Base-by-base conservation (phyloP, 2,888 invertebrate species). In the Napeogenes inachia region DNA sequence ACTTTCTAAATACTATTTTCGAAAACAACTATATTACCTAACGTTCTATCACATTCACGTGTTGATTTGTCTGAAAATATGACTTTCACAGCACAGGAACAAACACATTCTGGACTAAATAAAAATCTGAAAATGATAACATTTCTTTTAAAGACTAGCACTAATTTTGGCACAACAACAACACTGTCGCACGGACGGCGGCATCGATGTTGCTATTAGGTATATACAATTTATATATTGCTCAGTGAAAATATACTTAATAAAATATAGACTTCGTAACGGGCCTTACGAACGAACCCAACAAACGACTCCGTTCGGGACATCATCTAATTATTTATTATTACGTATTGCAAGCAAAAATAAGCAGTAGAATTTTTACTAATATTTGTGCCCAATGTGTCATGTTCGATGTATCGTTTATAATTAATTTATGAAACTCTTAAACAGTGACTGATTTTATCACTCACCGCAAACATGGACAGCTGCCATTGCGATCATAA, bases 151-250 rank as follows among this genome's bases (percentile, higher is more conserved):
- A 82, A 86, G 90, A 90, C 90, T 90, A 90, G 90, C 82, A 89
- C 87, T 80, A 89, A 90, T 89, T 90, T 90, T 90, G 90, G 90
- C 90, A 90, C 90, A 87, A 87, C 85, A 82, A 90, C 90, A 87
- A 87, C 85, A 82, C 89, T 85, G 68, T 57, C 79, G 75, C 73
- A 67, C 78, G 71, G 78, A 79, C 87, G 85, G 85, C 76, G 87
- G 86, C 85, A 81, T 86, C 81, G 81, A 85, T 86, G 88, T 88
- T 85, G 87, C 86, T 87, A 82, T 79, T 78, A n/a, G n/a, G n/a
- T n/a, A 78, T 75, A 80, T 77, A 81, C 78, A 80, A 62, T 70
- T 61, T 68, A 67, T 70, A 71, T 68, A 70, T 21, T 21, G 21
- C 21, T 84, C 80, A 82, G 82, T 82, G 82, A 80, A 78, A 80